Evolutionary conservation across 2,113 vertebrate genomes (phyloP).

Genomic region (Nyctibius bracteatus): DNA sequence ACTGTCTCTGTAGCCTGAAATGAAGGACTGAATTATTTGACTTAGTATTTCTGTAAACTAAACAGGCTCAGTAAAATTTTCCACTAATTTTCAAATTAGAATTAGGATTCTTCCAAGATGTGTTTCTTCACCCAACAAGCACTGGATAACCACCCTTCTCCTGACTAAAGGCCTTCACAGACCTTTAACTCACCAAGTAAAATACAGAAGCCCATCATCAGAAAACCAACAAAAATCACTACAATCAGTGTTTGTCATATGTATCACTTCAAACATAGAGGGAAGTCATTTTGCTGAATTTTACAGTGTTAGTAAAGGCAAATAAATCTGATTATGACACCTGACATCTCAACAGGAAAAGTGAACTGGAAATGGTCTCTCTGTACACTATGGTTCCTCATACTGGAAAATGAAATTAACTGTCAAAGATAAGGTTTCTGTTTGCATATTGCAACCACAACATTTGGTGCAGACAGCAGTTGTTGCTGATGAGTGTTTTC

Average conservation of each 20-base stretch:
- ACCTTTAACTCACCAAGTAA: background rate
- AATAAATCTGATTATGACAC: background rate
- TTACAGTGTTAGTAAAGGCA: background rate
- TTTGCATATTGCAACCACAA: background rate
- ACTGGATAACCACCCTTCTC: background rate
- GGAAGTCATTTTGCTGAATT: background rate
- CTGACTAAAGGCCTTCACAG: background rate
- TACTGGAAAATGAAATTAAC: background rate
- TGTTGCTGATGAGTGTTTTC: background rate
- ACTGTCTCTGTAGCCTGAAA: constrained; percentile 26
- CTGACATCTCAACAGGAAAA: background rate
- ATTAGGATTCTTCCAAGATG: constrained; percentile 20
- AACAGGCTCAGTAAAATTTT: constrained; percentile 20
- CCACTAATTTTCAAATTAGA: constrained; percentile 50
- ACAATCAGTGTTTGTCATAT: background rate
- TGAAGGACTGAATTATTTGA: constrained; percentile 41
- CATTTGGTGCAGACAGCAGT: background rate
- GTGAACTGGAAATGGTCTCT: background rate
- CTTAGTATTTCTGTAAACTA: constrained; percentile 12
- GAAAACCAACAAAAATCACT: background rate
- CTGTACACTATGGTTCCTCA: background rate
- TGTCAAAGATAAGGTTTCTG: background rate
- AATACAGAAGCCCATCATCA: background rate
- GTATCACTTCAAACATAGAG: background rate
- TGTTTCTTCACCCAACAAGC: background rate